Base-by-base conservation (phyloP, 2,797 vertebrate genomes). In the Emydoidea blandingii region DNA sequence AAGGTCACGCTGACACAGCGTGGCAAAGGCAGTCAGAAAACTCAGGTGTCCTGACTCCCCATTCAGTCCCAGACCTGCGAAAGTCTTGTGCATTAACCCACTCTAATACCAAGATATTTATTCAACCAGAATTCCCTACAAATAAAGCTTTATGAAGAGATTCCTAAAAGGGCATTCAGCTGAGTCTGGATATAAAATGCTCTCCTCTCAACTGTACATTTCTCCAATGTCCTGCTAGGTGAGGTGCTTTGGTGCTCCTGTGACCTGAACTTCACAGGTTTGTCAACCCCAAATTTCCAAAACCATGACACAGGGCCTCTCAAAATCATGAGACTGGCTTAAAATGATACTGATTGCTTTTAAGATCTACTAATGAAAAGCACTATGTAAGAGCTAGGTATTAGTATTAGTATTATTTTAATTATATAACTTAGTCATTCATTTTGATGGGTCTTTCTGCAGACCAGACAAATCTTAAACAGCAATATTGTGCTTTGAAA, bases 21-120 rank as follows among this genome's bases (percentile, higher is more conserved):
- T 76, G 23, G 41, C 41, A 47, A 6, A 16, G 25, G 41, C 23
- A 47, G 44, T 76, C 14, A 5, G 12, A 56, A 2, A 2, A 8
- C 62, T 44, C 9, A 27, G 80, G 4, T 3, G 10, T 1, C 1
- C 2, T 12, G 57, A 2, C 2, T 1, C 5, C 56, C 37, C 0
- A 25, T n/a, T 52, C 16, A 29, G 11, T 11, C 18, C 86, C 15
- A 8, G 8, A 0, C 1, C 4, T n/a, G 10, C 19, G 25, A 50
- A 52, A 31, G 34, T 41, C 25, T 53, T 68, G 1, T 8, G 5
- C 0, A 0, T 8, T 21, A 18, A 7, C 27, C 8, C 12, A 62
- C 50, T 57, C 4, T 10, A 49, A 11, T 31, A 6, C 1, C 11
- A 29, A 65, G 5, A 1, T 4, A 65, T 83, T 27, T 7, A 0